phyloP scores from a whole-genome alignment of 2,113 vertebrate species.

The Calonectris borealis region DNA sequence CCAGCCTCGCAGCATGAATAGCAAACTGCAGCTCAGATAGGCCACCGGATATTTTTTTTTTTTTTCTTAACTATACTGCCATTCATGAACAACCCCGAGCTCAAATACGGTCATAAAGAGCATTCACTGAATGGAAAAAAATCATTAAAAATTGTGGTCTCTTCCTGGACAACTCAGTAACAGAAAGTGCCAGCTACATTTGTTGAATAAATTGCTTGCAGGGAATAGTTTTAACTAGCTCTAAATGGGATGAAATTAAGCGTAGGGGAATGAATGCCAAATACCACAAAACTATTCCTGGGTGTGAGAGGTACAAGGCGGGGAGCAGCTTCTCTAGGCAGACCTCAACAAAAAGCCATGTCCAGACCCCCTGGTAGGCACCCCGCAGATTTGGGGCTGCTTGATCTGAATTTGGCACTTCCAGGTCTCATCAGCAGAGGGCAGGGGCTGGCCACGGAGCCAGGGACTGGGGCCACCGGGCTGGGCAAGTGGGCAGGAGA shows the following conservation, averaged over 20 bases:
- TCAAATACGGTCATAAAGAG: constrained; percentile 34
- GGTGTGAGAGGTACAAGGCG: neutral
- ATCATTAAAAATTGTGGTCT: constrained; percentile 53
- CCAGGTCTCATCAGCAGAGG: neutral
- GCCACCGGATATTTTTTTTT: neutral
- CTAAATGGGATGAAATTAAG: constrained; percentile 59
- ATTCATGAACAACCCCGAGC: constrained; percentile 14
- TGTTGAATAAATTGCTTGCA: constrained; percentile 58
- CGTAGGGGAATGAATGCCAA: constrained; percentile 19
- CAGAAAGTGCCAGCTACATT: constrained; percentile 54
- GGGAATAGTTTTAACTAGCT: constrained; percentile 56
- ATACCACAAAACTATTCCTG: constrained; percentile 5
- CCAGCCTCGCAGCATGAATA: neutral
- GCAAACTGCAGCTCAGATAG: constrained; percentile 23
- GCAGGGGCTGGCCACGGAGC: neutral
- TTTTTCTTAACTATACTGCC: neutral
- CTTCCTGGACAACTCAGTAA: constrained; percentile 56
- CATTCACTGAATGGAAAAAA: constrained; percentile 53
- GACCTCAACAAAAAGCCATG: neutral
- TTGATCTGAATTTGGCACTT: neutral
- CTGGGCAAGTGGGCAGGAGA: neutral
- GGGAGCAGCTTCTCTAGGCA: neutral
- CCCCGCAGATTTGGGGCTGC: neutral
- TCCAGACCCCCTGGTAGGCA: neutral
- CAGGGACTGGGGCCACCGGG: neutral